Evolutionary conservation across 2,797 vertebrate genomes (phyloP), one percentile per base, ranked within the genome.

Genomic region (Cynopterus sphinx): DNA sequence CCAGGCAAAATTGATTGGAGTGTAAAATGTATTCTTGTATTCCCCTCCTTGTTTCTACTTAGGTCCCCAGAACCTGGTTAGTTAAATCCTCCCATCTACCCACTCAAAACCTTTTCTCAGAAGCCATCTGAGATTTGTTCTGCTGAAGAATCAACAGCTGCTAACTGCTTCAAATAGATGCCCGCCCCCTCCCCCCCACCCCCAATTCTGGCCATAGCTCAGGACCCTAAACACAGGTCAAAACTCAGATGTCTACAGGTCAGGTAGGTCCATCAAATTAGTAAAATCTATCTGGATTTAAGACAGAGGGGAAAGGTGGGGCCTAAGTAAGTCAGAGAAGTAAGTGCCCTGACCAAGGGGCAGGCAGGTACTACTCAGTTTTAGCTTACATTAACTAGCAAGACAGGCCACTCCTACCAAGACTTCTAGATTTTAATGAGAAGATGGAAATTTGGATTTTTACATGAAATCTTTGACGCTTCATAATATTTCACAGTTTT

Each of bases 241-340:
- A 79, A 77, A 71, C 51, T 31, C 41, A 86, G 31, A 57, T 78
- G 70, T 53, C 31, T 71, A 5, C 19, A 91, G 28, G 46, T 94
- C 33, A 83, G 16, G 1, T 36, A 61, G 17, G 59, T 65, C 46
- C 31, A 63, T 95, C 49, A 79, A 93, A 84, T 63, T n/a, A 89
- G 33, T 74, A 57, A 75, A 91, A 89, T 87, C 53, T 77, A 75
- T 39, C 57, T 94, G 51, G 77, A 70, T 92, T 70, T 83, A 67
- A 91, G 85, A 68, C 36, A 31, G 26, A 85, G 24, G 73, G 67
- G 63, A 77, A 55, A 51, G 10, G 26, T 16, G 73, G 43, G n/a
- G 6, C 41, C 21, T 41, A 78, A 65, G 82, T 33, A 61, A 87
- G n/a, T 59, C 11, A 63, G 91, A 41, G 63, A 71, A 19, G 21